Evolutionary conservation across 2,113 vertebrate species (phyloP).

Genomic region (Ptychochromis oligacanthus): DNA sequence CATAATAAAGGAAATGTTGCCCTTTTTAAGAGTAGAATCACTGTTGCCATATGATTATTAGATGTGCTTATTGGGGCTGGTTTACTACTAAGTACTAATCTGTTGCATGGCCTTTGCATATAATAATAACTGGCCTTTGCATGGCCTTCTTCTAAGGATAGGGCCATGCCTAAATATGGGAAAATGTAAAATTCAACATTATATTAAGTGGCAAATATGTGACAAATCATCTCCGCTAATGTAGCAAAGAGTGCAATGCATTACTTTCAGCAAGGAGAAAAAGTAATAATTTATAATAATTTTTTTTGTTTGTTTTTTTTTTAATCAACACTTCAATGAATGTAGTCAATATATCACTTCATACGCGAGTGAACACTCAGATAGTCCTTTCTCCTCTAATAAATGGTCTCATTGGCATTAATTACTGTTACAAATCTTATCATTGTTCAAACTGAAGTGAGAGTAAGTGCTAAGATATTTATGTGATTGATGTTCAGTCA

Average conservation of each 20-base stretch:
- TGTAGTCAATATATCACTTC: conserved; percentile 1
- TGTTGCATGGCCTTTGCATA: too few species aligned
- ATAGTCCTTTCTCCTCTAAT: conserved; percentile 17
- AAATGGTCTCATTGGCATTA: conserved; percentile 32
- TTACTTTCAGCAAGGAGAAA: background rate
- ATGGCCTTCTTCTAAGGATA: background rate
- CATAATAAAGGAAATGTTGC: background rate
- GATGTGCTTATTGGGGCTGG: too few species aligned
- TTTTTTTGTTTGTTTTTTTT: background rate
- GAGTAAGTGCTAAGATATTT: conserved; percentile 29
- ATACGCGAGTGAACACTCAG: conserved; percentile 22
- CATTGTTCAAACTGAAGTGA: conserved; percentile 33
- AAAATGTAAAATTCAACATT: background rate
- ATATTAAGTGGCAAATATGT: too few species aligned
- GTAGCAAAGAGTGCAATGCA: background rate
- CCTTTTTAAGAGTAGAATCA: too few species aligned
- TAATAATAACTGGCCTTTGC: too few species aligned
- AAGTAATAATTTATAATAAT: background rate
- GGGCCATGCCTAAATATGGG: background rate
- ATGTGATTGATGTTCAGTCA: conserved; percentile 31
- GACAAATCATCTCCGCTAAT: too few species aligned
- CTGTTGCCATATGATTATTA: too few species aligned
- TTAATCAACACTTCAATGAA: conserved; percentile 13
- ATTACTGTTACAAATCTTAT: conserved; percentile 41
- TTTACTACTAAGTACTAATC: too few species aligned